phyloP scores from a whole-genome alignment of 2,888 invertebrate genomes.

The Sabellastarte sp. region DNA sequence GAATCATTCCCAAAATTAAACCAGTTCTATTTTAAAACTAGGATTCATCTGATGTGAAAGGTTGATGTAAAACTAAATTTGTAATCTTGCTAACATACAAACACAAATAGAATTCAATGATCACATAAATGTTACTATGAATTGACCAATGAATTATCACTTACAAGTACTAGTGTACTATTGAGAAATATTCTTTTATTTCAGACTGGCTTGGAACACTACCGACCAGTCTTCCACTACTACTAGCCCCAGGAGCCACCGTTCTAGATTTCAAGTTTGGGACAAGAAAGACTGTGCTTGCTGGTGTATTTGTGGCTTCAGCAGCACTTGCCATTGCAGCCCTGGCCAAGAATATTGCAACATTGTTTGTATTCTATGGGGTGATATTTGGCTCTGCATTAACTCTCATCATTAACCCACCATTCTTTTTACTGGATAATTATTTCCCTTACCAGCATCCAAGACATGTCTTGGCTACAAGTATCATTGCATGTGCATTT shows the following conservation, averaged over 20 bases:
- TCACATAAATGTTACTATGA: too few relatives aligned
- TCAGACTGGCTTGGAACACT: constrained; percentile 20
- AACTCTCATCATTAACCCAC: constrained; percentile 27
- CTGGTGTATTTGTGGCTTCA: constrained; percentile 15
- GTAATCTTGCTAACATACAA: too few relatives aligned
- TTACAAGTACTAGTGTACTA: too few relatives aligned
- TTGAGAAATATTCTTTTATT: too few relatives aligned
- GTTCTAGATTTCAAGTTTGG: constrained; percentile 13
- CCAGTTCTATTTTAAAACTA: too few relatives aligned
- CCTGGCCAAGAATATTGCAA: constrained; percentile 8
- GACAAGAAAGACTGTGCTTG: constrained; percentile 11
- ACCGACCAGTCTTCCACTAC: constrained; percentile 18
- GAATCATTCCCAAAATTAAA: too few relatives aligned
- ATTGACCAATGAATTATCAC: too few relatives aligned
- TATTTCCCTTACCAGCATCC: constrained; percentile 30
- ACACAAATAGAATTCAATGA: too few relatives aligned
- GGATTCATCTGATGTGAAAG: too few relatives aligned
- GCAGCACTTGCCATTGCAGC: constrained; percentile 13
- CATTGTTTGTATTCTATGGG: constrained; percentile 27
- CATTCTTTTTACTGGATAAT: constrained; percentile 28
- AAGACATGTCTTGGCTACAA: constrained; percentile 30
- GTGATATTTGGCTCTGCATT: constrained; percentile 24
- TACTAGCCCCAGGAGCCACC: constrained; percentile 18
- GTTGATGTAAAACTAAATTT: too few relatives aligned
- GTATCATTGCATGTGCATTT: constrained; percentile 29